Conservation (phyloP, 2,888 invertebrate genomes). For the Nasonia oneida region DNA sequence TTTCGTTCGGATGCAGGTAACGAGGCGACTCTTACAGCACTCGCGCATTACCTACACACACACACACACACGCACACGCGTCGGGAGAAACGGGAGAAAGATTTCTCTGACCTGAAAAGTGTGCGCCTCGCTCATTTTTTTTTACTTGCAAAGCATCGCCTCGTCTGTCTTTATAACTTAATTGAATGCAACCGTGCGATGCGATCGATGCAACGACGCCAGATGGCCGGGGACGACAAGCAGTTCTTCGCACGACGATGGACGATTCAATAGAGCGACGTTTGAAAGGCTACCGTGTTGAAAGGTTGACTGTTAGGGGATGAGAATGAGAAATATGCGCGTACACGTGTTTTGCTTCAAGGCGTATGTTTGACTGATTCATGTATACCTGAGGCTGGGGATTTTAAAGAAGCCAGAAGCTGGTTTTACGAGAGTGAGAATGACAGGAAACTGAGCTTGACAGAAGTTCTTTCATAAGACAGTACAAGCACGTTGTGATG, state of each 20-base stretch:
- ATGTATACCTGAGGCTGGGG: background rate
- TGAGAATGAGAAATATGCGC: background rate
- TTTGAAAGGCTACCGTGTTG: background rate
- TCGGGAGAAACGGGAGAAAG: conserved; percentile 65
- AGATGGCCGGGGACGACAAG: background rate
- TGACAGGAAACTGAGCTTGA: background rate
- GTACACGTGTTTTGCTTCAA: background rate
- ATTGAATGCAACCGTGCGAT: conserved; percentile 19
- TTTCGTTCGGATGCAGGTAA: conserved; percentile 67
- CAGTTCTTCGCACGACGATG: background rate
- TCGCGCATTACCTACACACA: conserved; percentile 12
- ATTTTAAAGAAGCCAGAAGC: background rate
- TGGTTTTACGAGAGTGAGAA: background rate
- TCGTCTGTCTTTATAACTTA: conserved; percentile 16
- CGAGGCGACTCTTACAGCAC: conserved; percentile 47
- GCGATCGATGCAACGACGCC: background rate
- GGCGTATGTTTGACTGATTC: background rate
- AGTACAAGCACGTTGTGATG: background rate
- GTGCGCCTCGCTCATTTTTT: conserved; percentile 38
- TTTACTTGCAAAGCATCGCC: background rate
- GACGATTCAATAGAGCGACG: background rate
- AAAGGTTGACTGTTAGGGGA: background rate
- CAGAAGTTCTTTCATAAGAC: background rate
- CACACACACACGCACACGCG: conserved; percentile 20
- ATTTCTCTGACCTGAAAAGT: conserved; percentile 77